Base-by-base conservation (phyloP, 1,140 invertebrate species). In the Drosophila biarmipes region DNA sequence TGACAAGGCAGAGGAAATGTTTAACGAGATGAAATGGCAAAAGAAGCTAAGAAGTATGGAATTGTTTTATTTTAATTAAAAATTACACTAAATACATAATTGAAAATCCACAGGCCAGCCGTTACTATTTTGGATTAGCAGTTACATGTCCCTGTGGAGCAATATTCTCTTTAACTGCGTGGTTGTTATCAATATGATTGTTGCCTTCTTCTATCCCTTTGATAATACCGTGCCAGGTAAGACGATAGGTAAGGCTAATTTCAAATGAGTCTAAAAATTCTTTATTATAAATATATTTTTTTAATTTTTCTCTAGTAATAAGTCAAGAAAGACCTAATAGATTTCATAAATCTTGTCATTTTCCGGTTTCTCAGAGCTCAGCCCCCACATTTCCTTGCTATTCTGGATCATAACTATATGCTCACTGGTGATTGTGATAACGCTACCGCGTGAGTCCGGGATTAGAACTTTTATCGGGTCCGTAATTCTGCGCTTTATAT, bases 1-100 rank as follows among this genome's bases (percentile, higher is more conserved):
- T 92, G 96, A 97, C 68, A 94, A 97, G 69, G 96, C 96, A 10
- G 97, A 99, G 85, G 96, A 97, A 75, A 97, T 99, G 94, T 99
- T 98, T 92, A 97, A 97, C 87, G 99, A 99, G 94, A 99, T 99
- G 99, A 99, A 99, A 89, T 99, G 99, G 99, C 99, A 99, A 93
- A 99, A 98, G 91, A 99, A 99, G 91, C 93, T 99, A n/a, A 93
- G 98, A 94, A 91, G 91, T 91, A 72, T 10, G 48, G 4, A 95
- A 96, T 96, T 92, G 11, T 79, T 58, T 19, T 0, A 12, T 29
- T n/a, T 4, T 2, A 10, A 27, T 2, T 1, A 0, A 29, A 35
- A 0, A 15, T 19, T 15, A n/a, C 1, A 14, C 14, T 10, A 6
- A 19, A 54, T 57, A 27, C n/a, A 43, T 85, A 89, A 79, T 15